These are phyloP conservation scores for Alcedo quadribrachys DNA, from an alignment of 2,797 vertebrate genomes.

Conservation along the genomic window DNA sequence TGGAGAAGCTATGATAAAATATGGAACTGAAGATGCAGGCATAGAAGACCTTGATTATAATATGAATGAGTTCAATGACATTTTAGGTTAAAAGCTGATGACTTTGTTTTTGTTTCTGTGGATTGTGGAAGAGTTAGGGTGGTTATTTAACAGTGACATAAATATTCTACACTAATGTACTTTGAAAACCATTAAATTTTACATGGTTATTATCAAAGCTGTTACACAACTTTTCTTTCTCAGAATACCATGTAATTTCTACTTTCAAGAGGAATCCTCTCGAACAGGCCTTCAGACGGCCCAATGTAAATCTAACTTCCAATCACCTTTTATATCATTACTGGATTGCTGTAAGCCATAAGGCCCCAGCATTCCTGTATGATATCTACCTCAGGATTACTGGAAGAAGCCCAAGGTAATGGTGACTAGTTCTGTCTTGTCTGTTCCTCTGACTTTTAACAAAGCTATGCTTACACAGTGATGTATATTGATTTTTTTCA, in stretches of 20 bases:
- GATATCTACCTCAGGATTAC: conserved; percentile 99
- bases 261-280: conserved; percentile 99
- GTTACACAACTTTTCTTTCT: conserved; percentile 90
- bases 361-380: conserved; percentile 99
- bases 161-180: conserved; percentile 35
- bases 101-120: background rate
- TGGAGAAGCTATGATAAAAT: conserved; percentile 67
- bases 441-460: conserved; percentile 80
- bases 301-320: conserved; percentile 99
- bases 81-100: background rate
- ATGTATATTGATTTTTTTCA: conserved; percentile 44
- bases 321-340: conserved; percentile 99
- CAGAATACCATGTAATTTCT: conserved; percentile 99
- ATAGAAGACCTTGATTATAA: background rate
- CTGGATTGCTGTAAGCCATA: conserved; percentile 99
- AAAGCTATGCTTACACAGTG: conserved; percentile 64
- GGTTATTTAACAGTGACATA: background rate
- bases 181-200: conserved; percentile 57
- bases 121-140: background rate
- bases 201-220: conserved; percentile 82
- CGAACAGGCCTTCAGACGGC: conserved; percentile 99
- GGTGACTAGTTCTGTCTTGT: conserved; percentile 78
- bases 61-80: background rate
- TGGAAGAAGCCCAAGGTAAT: conserved; percentile 99
- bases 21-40: background rate